These are phyloP conservation scores for Anableps anableps DNA, from an alignment of 2,797 vertebrate genomes.

Conservation along the genomic window DNA sequence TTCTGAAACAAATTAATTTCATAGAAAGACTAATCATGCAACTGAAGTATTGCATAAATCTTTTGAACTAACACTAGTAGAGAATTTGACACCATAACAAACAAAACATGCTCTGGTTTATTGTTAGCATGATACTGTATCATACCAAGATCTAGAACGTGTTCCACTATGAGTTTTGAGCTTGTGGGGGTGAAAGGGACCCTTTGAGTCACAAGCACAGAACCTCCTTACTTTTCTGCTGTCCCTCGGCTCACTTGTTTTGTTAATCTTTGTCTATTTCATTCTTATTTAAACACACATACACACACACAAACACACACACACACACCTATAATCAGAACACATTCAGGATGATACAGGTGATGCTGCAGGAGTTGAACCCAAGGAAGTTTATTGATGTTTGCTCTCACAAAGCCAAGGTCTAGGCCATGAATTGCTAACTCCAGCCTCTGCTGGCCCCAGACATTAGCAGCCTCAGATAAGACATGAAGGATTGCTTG, in stretches of 20 bases:
- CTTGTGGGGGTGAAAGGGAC: slow-evolving; percentile 56
- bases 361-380: slow-evolving; percentile 42
- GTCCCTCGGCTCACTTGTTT: slow-evolving; percentile 42
- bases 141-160: slow-evolving; percentile 2
- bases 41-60: background rate
- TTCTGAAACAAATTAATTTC: background rate
- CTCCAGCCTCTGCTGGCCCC: slow-evolving; percentile 80
- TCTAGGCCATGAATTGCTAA: slow-evolving; percentile 85
- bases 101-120: slow-evolving; percentile 9
- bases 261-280: slow-evolving; percentile 47
- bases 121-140: background rate
- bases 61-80: background rate
- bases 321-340: background rate
- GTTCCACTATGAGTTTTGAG: slow-evolving; percentile 24
- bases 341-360: slow-evolving; percentile 78
- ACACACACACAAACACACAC: slow-evolving; percentile 11
- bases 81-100: background rate
- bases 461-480: slow-evolving; percentile 86
- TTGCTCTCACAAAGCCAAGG: slow-evolving; percentile 87
- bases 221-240: slow-evolving; percentile 41
- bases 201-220: slow-evolving; percentile 26
- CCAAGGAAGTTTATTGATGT: slow-evolving; percentile 85
- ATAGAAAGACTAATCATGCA: background rate
- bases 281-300: slow-evolving; percentile 5
- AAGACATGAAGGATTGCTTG: slow-evolving; percentile 84